Evolutionary conservation across 2,797 vertebrate genomes (phyloP).

Genomic region (Rousettus madagascariensis): DNA sequence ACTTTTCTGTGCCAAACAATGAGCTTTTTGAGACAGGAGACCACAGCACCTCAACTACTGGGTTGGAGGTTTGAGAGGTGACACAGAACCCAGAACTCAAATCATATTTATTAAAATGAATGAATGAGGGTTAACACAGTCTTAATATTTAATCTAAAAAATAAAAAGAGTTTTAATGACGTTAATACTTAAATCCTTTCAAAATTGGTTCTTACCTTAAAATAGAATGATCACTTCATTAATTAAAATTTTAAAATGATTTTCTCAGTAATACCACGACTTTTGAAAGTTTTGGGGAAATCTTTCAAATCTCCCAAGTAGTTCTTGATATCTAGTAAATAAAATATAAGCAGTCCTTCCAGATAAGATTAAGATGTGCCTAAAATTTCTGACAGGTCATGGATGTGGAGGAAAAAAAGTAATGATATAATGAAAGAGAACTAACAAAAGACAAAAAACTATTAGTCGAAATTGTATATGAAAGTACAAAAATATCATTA

Average conservation of each 20-base stretch:
- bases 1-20: not conserved
- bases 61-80: not conserved
- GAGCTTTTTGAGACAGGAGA: not conserved
- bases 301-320: not conserved
- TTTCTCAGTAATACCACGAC: not conserved
- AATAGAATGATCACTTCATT: not conserved
- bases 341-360: not conserved
- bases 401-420: not conserved
- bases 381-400: not conserved
- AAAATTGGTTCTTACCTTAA: not conserved
- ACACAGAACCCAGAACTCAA: not conserved
- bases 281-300: not conserved
- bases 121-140: not conserved
- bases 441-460: not conserved
- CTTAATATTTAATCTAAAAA: not conserved
- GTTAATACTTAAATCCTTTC: not conserved
- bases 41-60: not conserved
- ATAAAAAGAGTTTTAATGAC: not conserved
- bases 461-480: not conserved
- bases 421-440: not conserved
- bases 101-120: not conserved
- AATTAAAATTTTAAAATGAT: not conserved
- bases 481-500: not conserved
- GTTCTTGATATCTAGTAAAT: not conserved
- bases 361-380: not conserved